Evolutionary conservation across 2,888 invertebrate species (phyloP), one percentile per base, ranked within the genome.

Genomic region (Noctua comes): DNA sequence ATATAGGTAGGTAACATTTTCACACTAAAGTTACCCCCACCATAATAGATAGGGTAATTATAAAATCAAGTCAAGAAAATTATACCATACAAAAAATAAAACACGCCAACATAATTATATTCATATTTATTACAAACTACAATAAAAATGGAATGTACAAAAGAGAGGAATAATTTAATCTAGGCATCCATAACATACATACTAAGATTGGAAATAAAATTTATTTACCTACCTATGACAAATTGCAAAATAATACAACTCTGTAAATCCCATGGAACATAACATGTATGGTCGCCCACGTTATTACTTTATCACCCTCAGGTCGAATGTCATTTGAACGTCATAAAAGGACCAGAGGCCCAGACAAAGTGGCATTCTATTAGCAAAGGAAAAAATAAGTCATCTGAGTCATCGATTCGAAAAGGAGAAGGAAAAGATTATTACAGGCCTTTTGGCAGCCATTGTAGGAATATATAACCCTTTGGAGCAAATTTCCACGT

Each of bases 111-210:
- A 5, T 62, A 54, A 24, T 54, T 81, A 68, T 66, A 70, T 70
- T 75, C 24, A 73, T 80, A 84, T 87, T 86, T 86, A 88, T 80
- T 86, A 81, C 72, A 68, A 43, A 73, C 80, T 84, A 82, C 24
- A 75, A 71, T 81, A 84, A 80, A 77, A 86, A 2, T 72, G 62
- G 36, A 88, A 88, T 88, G 79, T 88, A 88, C 88, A 88, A 88
- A 82, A 87, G 78, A 83, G 72, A 81, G 80, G 62, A 85, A 88
- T 88, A 80, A 88, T 80, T 88, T 83, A 85, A 68, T 68, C 80
- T 79, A 80, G n/a, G 54, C 31, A 68, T 80, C 46, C 36, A 62
- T 68, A 62, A 46, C 68, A 68, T 68, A 62, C 36, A 27, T 71
- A 54, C 72, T 54, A 78, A 24, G 31, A 46, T 64, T n/a, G 6